Evolutionary conservation across 2,888 invertebrate genomes (phyloP), one percentile per base, ranked within the genome.

Genomic region (Agrochola lychnidis): DNA sequence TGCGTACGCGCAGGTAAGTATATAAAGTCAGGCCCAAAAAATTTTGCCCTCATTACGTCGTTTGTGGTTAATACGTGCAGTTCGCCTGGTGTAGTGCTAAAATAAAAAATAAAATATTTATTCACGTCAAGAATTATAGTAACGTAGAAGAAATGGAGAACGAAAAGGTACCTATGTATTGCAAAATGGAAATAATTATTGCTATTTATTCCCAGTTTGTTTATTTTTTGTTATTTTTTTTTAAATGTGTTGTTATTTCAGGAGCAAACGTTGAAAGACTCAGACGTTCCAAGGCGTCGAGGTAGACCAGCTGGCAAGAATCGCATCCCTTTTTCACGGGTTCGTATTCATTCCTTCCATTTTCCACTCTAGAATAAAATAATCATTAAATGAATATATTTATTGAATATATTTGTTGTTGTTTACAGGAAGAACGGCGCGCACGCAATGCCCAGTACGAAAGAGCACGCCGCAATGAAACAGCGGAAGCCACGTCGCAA

Each of bases 361-460:
- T 59, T 30, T 45, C 19, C 22, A 57, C 10, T 14, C 14, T 30
- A 66, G 25, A 22, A 45, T 22, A 42, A 0, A 19, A 45, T 64
- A 2, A 40, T 12, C 19, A 12, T 42, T 25, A 7, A 1, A n/a
- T 56, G 0, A 19, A 69, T 40, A 12, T 9, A 19, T 57, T 57
- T 40, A 53, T 5, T 22, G 25, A 12, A 22, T 51, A n/a, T 36
- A 67, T 40, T 40, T 19, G 5, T 68, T 53, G 22, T 40, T 71
- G 0, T 75, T 78, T 48, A 12, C 63, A 94, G 94, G 90, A 89
- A 53, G 91, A 94, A 71, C 82, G 91, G 1, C 91, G 93, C 4
- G 92, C 92, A 3, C 90, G 94, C 14, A 94, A 94, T 51, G 92
- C 94, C 0, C 90, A 87, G 9, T 94, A 94, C 62, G 94, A 94